Percentiles rank a stretch among this genome's conserved stretches.
These are phyloP conservation scores for Thereuonema tuberculata DNA, from an alignment of 1,140 invertebrate genomes.

Conservation along the genomic window DNA sequence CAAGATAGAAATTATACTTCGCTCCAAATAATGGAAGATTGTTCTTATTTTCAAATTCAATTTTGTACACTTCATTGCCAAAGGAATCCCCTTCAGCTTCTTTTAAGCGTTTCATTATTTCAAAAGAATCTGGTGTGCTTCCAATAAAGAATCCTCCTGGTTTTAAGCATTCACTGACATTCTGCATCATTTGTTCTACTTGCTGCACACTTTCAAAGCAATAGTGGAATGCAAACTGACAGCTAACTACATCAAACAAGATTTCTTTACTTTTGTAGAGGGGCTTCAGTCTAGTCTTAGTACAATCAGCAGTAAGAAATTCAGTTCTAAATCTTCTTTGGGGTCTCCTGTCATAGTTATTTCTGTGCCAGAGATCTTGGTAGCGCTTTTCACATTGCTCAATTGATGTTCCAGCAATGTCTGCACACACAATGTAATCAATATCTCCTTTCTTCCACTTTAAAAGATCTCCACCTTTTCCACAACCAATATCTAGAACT, in stretches of 20 bases:
- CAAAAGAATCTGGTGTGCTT: conserved; percentile 67
- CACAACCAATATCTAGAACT: conserved; percentile 51
- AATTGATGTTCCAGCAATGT: conserved; percentile 85
- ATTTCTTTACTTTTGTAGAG: conserved; percentile 55
- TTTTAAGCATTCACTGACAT: conserved; percentile 74
- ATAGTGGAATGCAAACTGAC: conserved; percentile 96
- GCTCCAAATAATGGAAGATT: conserved; percentile 81
- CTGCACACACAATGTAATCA: conserved; percentile 76
- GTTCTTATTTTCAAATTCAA: conserved; percentile 61
- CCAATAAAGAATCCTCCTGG: conserved; percentile 92
- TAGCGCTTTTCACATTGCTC: conserved; percentile 54
- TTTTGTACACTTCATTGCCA: conserved; percentile 74
- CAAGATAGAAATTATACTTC: conserved; percentile 89
- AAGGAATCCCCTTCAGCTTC: conserved; percentile 47
- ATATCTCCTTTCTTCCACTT: conserved; percentile 86
- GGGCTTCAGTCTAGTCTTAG: conserved; percentile 54
- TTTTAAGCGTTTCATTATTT: conserved; percentile 41
- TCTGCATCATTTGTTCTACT: conserved; percentile 81
- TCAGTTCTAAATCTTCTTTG: conserved; percentile 58
- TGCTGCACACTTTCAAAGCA: conserved; percentile 86
- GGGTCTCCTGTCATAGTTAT: conserved; percentile 10
- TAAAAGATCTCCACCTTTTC: conserved; percentile 91
- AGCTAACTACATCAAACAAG: conserved; percentile 79
- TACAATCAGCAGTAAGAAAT: conserved; percentile 83
- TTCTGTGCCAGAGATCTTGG: conserved; percentile 30